Base-by-base conservation (phyloP, 2,888 invertebrate species). In the Phania funesta region DNA sequence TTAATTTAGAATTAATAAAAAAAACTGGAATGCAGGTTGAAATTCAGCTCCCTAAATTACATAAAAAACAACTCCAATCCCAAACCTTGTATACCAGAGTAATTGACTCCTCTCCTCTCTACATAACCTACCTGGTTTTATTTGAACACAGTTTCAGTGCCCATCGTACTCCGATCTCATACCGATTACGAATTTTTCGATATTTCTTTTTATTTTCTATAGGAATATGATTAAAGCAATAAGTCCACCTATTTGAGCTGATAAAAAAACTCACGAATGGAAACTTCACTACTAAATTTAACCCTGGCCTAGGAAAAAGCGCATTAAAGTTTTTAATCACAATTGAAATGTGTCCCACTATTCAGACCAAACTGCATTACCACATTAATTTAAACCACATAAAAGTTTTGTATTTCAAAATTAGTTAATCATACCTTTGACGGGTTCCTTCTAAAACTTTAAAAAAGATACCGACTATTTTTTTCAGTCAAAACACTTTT, bases 321-420 rank as follows among this genome's bases (percentile, higher is more conserved):
- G 0, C n/a, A 41, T n/a, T 2, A n/a, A 2, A 38, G 38, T 38
- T 18, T 29, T 38, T 29, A 26, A 8, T n/a, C 18, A 22, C 22
- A 58, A 16, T 7, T 62, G 3, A 26, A 48, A 29, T 41, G 44
- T 46, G 64, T 62, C 52, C 22, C 73, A 41, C 52, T 50, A 11
- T 26, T 3, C 3, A 24, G 62, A 64, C 64, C 11, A 22, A 54
- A 44, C 64, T 64, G 35, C 54, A 26, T 18, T 7, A 50, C 71
- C 71, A 18, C 64, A 64, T 24, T 64, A 32, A 24, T 11, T 20
- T 54, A 41, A 74, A 64, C 64, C 64, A 46, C 74, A 74, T 9
- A 74, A 54, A 65, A 65, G 7, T 24, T 13, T 56, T 46, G 32
- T 18, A 65, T 56, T 65, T 65, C 2, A 64, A 54, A 56, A 54